Evolutionary conservation across 2,113 vertebrate genomes (phyloP).

Genomic region (Hyla sarda): DNA sequence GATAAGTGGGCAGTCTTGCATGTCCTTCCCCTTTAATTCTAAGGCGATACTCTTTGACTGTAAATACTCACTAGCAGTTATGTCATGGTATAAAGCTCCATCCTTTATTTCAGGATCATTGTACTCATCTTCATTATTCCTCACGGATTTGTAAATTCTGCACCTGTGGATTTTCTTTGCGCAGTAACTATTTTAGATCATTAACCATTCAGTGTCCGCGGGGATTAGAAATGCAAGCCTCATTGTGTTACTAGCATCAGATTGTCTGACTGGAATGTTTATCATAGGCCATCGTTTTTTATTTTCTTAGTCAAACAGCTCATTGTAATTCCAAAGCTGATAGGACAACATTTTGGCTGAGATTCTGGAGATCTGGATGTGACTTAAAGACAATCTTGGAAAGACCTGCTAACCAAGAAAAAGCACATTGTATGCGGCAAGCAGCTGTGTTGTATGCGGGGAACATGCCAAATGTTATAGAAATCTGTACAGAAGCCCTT

Average conservation of each 20-base stretch:
- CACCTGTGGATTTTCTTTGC: not conserved
- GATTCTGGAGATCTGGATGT: not conserved
- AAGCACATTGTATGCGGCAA: slow-evolving; percentile 18
- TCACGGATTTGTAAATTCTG: not conserved
- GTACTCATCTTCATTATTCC: not conserved
- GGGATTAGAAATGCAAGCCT: not conserved
- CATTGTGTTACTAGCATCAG: not conserved
- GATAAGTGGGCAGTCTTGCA: not conserved
- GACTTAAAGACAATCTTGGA: slow-evolving; percentile 11
- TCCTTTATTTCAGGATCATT: not conserved
- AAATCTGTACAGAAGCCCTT: slow-evolving; percentile 30
- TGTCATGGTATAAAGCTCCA: not conserved
- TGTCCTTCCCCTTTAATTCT: not conserved
- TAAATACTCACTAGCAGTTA: not conserved
- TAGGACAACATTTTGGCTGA: slow-evolving; percentile 9
- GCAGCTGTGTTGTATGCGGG: not conserved
- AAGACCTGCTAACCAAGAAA: not conserved
- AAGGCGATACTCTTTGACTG: not conserved
- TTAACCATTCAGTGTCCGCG: not conserved
- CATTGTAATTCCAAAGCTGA: slow-evolving; percentile 25
- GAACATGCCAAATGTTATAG: slow-evolving; percentile 1
- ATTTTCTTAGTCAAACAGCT: slow-evolving; percentile 15
- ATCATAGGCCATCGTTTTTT: not conserved
- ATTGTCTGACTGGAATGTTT: not conserved
- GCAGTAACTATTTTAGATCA: not conserved